These are phyloP conservation scores for Euura lappo DNA, from an alignment of 1,140 invertebrate genomes.

Conservation along the genomic window DNA sequence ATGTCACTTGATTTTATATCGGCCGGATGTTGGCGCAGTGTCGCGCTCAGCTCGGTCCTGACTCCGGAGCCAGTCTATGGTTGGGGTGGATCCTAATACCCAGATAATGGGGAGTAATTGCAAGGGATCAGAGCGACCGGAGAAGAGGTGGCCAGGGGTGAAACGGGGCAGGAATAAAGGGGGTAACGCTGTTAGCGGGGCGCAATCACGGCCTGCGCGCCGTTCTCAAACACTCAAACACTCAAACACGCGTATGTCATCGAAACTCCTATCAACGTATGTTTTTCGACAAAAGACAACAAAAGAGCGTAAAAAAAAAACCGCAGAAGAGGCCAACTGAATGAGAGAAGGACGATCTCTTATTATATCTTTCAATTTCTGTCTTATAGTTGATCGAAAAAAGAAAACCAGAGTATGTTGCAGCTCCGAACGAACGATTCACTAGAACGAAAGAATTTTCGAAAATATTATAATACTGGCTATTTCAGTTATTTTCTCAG, in stretches of 20 bases:
- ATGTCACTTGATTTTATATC: conserved; percentile 7
- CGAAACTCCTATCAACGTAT: no score
- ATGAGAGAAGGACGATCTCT: no score
- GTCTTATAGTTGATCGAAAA: no score
- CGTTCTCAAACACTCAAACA: conserved; percentile 50
- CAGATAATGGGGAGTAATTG: conserved; percentile 63
- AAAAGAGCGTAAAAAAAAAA: no score
- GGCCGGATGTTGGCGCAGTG: background rate
- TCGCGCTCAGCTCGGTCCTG: conserved; percentile 32
- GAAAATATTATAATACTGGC: no score
- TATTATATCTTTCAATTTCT: no score
- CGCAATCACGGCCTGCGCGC: conserved; percentile 51
- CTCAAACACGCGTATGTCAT: background rate
- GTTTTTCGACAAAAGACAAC: no score
- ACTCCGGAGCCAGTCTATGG: conserved; percentile 40
- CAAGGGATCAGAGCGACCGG: conserved; percentile 55
- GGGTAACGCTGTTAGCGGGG: conserved; percentile 55
- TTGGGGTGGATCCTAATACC: conserved; percentile 61
- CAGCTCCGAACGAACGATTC: no score
- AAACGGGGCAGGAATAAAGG: conserved; percentile 36
- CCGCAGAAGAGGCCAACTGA: no score
- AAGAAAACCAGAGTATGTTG: no score
- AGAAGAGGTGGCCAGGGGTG: conserved; percentile 37
- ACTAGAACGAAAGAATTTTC: no score
- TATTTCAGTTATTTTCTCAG: no score